Conservation (phyloP, 1,140 invertebrate genomes). For the Melanaphis sacchari region DNA sequence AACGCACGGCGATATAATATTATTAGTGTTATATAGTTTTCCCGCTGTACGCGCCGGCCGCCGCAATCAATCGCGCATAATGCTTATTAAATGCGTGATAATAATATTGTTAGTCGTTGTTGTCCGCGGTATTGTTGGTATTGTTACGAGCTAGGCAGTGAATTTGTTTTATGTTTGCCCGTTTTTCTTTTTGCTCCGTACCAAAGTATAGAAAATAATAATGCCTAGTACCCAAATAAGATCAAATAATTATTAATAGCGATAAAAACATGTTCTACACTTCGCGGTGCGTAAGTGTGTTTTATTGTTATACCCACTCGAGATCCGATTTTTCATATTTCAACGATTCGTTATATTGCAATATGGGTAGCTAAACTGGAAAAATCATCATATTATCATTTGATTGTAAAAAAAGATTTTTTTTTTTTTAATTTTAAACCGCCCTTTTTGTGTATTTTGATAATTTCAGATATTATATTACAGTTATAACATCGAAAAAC, state of each 20-base stretch:
- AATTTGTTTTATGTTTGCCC: not conserved
- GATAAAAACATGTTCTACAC: not conserved
- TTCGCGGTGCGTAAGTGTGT: too few relatives aligned
- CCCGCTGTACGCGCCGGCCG: not conserved
- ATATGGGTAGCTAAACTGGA: not conserved
- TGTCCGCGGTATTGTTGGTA: too few relatives aligned
- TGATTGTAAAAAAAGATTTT: too few relatives aligned
- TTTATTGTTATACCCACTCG: too few relatives aligned
- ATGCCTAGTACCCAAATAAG: too few relatives aligned
- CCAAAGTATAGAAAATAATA: not conserved
- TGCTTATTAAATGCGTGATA: not conserved
- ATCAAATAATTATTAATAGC: not conserved
- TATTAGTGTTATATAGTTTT: conserved; percentile 6
- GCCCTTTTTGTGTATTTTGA: not conserved
- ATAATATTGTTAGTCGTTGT: not conserved
- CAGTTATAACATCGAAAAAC: not conserved
- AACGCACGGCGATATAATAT: not conserved
- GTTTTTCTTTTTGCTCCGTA: not conserved
- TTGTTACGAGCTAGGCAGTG: too few relatives aligned
- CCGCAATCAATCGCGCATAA: not conserved
- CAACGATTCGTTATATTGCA: not conserved
- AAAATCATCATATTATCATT: not conserved
- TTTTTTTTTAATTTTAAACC: too few relatives aligned
- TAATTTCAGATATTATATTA: not conserved
- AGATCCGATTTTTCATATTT: not conserved